Evolutionary conservation across 1,140 invertebrate species (phyloP).

Genomic region (Adelges cooleyi): DNA sequence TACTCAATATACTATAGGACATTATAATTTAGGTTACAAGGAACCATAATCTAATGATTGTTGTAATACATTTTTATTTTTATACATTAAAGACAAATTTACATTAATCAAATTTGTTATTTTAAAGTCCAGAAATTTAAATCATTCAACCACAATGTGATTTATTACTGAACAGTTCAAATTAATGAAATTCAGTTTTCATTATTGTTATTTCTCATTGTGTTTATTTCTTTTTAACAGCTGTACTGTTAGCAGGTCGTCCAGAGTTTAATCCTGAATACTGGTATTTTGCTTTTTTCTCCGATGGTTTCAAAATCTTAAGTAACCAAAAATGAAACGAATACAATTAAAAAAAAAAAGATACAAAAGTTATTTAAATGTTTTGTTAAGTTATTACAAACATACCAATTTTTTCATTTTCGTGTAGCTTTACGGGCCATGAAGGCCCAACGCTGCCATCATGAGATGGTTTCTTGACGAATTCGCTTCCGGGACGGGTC

Average conservation of each 20-base stretch:
- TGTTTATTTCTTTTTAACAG: slow-evolving; percentile 12
- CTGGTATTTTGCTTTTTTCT: slow-evolving; percentile 98
- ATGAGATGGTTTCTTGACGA: too few species aligned
- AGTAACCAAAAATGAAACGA: slow-evolving; percentile 71
- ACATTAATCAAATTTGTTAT: neutral
- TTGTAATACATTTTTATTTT: slow-evolving; percentile 3
- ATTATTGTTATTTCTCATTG: too few species aligned
- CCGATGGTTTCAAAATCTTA: slow-evolving; percentile 94
- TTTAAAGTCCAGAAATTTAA: neutral
- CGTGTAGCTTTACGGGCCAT: too few species aligned
- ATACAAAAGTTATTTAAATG: too few species aligned
- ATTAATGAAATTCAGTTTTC: too few species aligned
- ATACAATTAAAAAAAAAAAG: too few species aligned
- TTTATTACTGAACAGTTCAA: neutral
- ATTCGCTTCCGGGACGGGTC: too few species aligned
- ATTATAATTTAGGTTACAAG: slow-evolving; percentile 7
- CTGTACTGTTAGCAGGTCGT: slow-evolving; percentile 43
- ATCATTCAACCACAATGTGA: slow-evolving; percentile 19
- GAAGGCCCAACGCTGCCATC: too few species aligned
- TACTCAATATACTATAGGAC: neutral
- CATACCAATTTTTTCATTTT: too few species aligned
- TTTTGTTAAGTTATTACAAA: too few species aligned
- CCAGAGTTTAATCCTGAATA: slow-evolving; percentile 73
- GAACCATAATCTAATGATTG: slow-evolving; percentile 20
- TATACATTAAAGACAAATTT: neutral